Percentiles rank a stretch among this genome's conserved stretches.
These are phyloP conservation scores for Pseudochromis fuscus DNA, from an alignment of 2,797 vertebrate species.

Conservation along the genomic window DNA sequence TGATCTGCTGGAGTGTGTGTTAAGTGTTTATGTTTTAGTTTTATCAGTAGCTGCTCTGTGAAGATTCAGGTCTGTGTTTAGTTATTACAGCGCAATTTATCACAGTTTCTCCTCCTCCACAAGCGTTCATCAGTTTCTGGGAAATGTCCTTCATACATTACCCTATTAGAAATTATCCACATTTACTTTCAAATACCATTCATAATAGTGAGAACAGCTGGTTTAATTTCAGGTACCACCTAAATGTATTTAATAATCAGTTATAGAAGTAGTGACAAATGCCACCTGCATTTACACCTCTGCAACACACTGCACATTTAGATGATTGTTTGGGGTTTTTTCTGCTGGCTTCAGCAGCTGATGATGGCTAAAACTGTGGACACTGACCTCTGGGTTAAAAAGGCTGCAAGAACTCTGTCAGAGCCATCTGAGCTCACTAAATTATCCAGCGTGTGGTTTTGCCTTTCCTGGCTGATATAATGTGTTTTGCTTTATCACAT, in stretches of 20 bases:
- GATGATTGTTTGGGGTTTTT: neutral
- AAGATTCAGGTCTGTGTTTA: conserved; percentile 32
- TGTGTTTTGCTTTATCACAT: conserved; percentile 59
- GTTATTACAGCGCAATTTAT: conserved; percentile 47
- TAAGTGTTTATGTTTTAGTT: conserved; percentile 47
- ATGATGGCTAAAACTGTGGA: conserved; percentile 60
- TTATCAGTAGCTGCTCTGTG: conserved; percentile 42
- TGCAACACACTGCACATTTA: neutral
- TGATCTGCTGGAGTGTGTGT: conserved; percentile 31
- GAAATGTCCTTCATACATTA: conserved; percentile 29
- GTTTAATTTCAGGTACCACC: conserved; percentile 23
- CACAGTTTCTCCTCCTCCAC: conserved; percentile 13
- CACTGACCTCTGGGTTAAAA: conserved; percentile 59
- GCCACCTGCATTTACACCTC: neutral
- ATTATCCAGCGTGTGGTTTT: conserved; percentile 38
- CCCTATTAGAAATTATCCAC: conserved; percentile 28
- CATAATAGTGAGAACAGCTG: conserved; percentile 5
- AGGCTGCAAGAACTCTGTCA: conserved; percentile 44
- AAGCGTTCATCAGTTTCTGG: conserved; percentile 33
- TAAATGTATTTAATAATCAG: too few species aligned
- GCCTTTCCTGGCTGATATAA: conserved; percentile 47
- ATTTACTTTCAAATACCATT: conserved; percentile 12
- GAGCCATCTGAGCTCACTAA: conserved; percentile 47
- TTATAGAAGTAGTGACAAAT: too few species aligned
- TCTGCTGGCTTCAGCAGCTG: conserved; percentile 41